A percentile compares a stretch with the other conserved stretches of the same genome.
Conservation (phyloP, 2,888 invertebrate genomes). For the Ophioninae sp. region DNA sequence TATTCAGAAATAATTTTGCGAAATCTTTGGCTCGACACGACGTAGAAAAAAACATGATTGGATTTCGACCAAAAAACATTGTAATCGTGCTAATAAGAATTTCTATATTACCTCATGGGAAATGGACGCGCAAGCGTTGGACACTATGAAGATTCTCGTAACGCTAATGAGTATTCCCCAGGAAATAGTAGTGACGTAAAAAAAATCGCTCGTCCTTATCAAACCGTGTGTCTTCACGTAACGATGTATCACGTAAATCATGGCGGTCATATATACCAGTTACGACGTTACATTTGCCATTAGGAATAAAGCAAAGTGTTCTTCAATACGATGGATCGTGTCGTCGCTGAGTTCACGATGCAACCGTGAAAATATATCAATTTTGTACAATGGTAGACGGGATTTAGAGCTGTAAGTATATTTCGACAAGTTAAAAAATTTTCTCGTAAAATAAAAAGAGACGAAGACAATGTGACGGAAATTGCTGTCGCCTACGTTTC, state of each 20-base stretch:
- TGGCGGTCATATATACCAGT: background rate
- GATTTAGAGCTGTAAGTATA: conserved; percentile 19
- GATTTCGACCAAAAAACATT: background rate
- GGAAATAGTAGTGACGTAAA: background rate
- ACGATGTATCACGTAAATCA: conserved; percentile 21
- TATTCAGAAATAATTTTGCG: background rate
- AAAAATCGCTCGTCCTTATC: background rate
- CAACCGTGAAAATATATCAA: conserved; percentile 24
- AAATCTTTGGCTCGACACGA: too few species aligned
- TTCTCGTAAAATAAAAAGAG: background rate
- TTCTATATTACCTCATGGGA: background rate
- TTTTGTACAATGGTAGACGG: conserved; percentile 2
- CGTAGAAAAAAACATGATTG: background rate
- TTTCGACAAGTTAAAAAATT: background rate
- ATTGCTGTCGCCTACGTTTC: background rate
- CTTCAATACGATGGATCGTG: conserved; percentile 1
- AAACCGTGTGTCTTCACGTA: background rate
- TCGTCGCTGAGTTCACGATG: conserved; percentile 49
- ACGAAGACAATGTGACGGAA: background rate
- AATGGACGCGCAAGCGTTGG: conserved; percentile 26
- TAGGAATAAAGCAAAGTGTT: conserved; percentile 21
- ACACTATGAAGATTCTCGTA: conserved; percentile 2
- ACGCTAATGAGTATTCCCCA: background rate
- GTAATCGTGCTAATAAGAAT: background rate
- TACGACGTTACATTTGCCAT: background rate